Evolutionary conservation across 2,113 vertebrate species (phyloP), one percentile per base, ranked within the genome.

Genomic region (Vanacampus margaritifer): DNA sequence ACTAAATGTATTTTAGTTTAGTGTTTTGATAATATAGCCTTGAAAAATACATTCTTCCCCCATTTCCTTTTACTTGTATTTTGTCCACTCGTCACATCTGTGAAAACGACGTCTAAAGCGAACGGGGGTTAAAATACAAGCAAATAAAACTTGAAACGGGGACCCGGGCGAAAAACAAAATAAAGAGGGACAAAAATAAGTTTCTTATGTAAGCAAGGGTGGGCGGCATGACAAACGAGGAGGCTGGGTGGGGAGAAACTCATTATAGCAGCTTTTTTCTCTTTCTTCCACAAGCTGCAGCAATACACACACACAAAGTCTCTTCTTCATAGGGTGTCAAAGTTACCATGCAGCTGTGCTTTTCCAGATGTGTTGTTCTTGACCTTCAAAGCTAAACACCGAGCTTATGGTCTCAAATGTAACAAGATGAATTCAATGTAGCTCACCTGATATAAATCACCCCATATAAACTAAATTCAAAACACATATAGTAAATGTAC

Each of bases 321-420:
- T 75, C 75, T 64, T 80, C 75, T 76, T 84, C 59, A 68, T 61
- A 24, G 77, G 76, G 80, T 73, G 72, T 82, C 74, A 64, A 70
- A 68, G 65, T 86, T 74, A 64, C 68, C 80, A 69, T 70, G 72
- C 86, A 90, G 87, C 88, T 91, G 87, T 90, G 85, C 80, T 90
- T 81, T 80, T 60, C 76, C 88, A 90, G 88, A 90, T 90, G 87
- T 86, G 69, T 61, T 68, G 73, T 80, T 69, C 78, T 51, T 26
- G 35, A 86, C 79, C 73, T 72, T 72, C 57, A 5, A 67, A 75
- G 51, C 72, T 70, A 32, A 78, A 86, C 68, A 72, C 51, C 65
- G 77, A 76, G 79, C 67, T 74, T 54, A 24, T 12, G 23, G 21
- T 62, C n/a, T 62, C 39, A 43, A 26, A 6, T 26, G 13, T 62